phyloP scores from a whole-genome alignment of 1,140 invertebrate species.

The Papilio machaon region DNA sequence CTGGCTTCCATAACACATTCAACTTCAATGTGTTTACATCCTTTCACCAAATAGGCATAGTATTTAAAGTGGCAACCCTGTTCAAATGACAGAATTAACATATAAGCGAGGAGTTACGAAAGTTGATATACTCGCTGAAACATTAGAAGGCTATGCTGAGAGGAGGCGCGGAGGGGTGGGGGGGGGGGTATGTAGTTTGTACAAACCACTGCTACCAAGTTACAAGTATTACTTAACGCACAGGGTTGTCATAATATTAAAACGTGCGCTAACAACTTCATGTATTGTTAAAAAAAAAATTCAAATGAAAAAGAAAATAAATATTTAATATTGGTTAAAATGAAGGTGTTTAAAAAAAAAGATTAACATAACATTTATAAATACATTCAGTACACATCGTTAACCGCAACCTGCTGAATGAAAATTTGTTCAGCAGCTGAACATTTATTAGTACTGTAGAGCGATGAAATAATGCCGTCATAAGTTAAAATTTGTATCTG shows the following conservation, averaged over 20 bases:
- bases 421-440: background rate
- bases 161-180: constrained; percentile 15
- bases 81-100: constrained; percentile 34
- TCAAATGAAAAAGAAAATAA: background rate
- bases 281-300: too few relatives aligned
- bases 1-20: background rate
- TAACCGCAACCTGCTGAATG: background rate
- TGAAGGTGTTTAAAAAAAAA: background rate
- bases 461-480: background rate
- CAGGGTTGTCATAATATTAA: background rate
- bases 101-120: constrained; percentile 39
- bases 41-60: background rate
- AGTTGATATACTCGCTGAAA: constrained; percentile 41
- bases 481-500: background rate
- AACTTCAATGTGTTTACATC: too few relatives aligned
- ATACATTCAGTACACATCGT: background rate
- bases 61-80: constrained; percentile 31
- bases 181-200: constrained; percentile 10
- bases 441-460: background rate
- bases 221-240: background rate
- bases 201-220: background rate
- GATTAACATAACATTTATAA: background rate
- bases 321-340: background rate
- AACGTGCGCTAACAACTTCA: too few relatives aligned
- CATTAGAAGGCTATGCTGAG: constrained; percentile 38